Evolutionary conservation across 23 tunicate species (phyloP), one percentile per base, ranked within the genome.

Genomic region (Corella eumyota): DNA sequence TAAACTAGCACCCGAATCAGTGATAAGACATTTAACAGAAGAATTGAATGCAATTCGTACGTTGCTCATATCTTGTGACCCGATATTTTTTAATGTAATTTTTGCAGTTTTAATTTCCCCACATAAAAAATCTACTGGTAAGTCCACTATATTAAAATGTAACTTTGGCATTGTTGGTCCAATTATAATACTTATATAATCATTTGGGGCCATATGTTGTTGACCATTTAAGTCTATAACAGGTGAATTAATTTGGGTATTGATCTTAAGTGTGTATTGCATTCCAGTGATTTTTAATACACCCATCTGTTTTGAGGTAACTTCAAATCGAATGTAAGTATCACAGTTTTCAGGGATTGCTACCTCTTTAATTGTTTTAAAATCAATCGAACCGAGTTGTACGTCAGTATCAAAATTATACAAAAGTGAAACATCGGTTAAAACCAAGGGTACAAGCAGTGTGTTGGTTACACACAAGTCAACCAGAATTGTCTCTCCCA

Each of bases 131-230:
- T 59, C 65, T 0, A 54, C 47, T 11, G 95, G 78, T 36, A 55
- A 65, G 6, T 66, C 70, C 23, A 55, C 67, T 21, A 68, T 21
- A 15, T 15, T 36, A 2, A 65, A 60, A 19, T 64, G 55, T 15
- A 88, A 25, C 46, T 62, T 61, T 27, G 96, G 96, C 75, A 79
- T 65, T 15, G 77, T 38, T 5, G 71, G 66, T 19, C 78, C 28
- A 0, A 78, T 71, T 24, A 46, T 58, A 4, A 88, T 35, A 22
- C 25, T 28, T 15, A 79, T 32, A 1, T 60, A 29, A 6, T 51
- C 49, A 34, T 72, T 69, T 24, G 62, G n/a, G 22, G 51, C 31
- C 51, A 80, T 78, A 64, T 53, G 23, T 38, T 79, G 88, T 30
- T 31, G 36, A 23, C 88, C 88, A 25, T 47, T 24, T 27, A 67